Base-by-base conservation (phyloP, 2,113 vertebrate genomes). In the Scophthalmus maximus region DNA sequence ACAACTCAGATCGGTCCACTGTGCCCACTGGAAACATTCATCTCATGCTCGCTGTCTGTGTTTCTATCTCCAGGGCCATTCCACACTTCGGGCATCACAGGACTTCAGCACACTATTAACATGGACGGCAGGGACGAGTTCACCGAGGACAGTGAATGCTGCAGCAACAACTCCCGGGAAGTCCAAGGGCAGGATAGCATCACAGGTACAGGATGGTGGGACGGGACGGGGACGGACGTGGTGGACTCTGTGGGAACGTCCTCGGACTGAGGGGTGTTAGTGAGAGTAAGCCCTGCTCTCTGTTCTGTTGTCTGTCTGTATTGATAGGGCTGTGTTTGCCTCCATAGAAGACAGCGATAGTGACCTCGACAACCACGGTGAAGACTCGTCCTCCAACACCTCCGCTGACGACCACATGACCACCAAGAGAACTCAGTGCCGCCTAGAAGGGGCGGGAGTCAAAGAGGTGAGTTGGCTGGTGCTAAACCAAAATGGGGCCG, bases 281-380 rank as follows among this genome's bases (percentile, higher is more conserved):
- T 83, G 84, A 88, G 79, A 90, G 78, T 88, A 89, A 88, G 75
- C 79, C 85, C 84, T 84, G 82, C 84, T 86, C 79, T 90, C 73
- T 89, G 88, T 65, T 89, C 80, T 89, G 86, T 88, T 85, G 90
- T 89, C 69, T 79, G 86, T 88, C 80, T 83, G 71, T 90, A 92
- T 89, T 90, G 89, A 92, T 90, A 90, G 89, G 87, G 83, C 78
- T 90, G 83, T 89, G 89, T 92, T 91, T 92, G 83, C 87, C 79
- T 86, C 84, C 83, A 71, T 91, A 94, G 93, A 94, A 81, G 93
- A 94, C 68, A 93, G 93, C 5, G 93, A 94, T 84, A 95, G 93
- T 52, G 93, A 95, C 73, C 90, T 71, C 7, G 93, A 94, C 84
- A 92, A 92, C 88, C 92, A 88, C 76, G 90, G 90, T 1, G 92